A percentile compares a stretch with the other conserved stretches of the same genome.
These are phyloP conservation scores for Chrysodeixis includens DNA, from an alignment of 2,888 invertebrate species.

Conservation along the genomic window DNA sequence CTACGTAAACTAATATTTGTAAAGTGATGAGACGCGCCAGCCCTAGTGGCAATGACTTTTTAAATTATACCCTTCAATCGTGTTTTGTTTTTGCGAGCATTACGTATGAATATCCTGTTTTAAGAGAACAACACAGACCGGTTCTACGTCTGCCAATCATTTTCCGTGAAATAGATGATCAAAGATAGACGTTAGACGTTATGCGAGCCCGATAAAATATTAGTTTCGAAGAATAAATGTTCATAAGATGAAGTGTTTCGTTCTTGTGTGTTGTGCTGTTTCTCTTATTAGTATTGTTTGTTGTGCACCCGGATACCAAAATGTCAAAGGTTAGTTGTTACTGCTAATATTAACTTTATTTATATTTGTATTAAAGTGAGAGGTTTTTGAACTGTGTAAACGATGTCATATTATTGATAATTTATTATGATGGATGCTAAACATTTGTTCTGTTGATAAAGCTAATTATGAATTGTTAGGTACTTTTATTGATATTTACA, in stretches of 20 bases:
- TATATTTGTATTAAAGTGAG: neutral
- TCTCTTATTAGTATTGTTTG: slow-evolving; percentile 36
- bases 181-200: slow-evolving; percentile 47
- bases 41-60: slow-evolving; percentile 33
- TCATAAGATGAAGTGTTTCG: slow-evolving; percentile 48
- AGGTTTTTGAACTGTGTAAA: slow-evolving; percentile 9
- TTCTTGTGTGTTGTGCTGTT: slow-evolving; percentile 45
- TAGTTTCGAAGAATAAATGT: slow-evolving; percentile 7
- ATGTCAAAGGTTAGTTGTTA: slow-evolving; percentile 59
- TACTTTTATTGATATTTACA: neutral
- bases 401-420: neutral
- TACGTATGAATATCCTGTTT: slow-evolving; percentile 44
- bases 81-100: slow-evolving; percentile 36
- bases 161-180: slow-evolving; percentile 26
- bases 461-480: neutral
- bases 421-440: neutral
- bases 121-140: slow-evolving; percentile 40
- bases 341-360: slow-evolving; percentile 10
- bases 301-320: slow-evolving; percentile 45
- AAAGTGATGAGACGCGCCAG: slow-evolving; percentile 11
- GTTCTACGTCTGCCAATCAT: slow-evolving; percentile 37
- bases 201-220: neutral
- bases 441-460: slow-evolving; percentile 12
- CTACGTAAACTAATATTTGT: slow-evolving; percentile 1
- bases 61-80: slow-evolving; percentile 12